Base-by-base conservation (phyloP, 2,888 invertebrate genomes). In the Tinea semifulvella region DNA sequence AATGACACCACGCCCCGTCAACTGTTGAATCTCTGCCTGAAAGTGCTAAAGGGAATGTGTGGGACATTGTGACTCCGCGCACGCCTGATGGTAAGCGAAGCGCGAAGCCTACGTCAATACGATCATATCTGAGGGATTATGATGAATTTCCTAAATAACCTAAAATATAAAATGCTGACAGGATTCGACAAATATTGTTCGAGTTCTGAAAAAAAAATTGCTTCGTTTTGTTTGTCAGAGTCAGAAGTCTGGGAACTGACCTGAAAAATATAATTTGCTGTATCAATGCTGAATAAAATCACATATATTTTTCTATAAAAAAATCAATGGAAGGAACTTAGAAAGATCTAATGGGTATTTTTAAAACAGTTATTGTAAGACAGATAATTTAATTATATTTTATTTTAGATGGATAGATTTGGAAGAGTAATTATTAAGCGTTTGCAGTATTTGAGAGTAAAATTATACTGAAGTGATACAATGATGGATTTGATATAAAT, bases 11-110 rank as follows among this genome's bases (percentile, higher is more conserved):
- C 68, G 69, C 76, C 75, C 74, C 75, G 79, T 79, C 79, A 74
- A 80, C 80, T 80, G 80, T 80, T 80, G 80, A 76, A 79, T 79
- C 80, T 80, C 80, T 70, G 67, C 73, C 76, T 75, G 75, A 65
- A 77, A 77, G 64, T 20, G 20, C 11, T n/a, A n/a, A n/a, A n/a
- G n/a, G n/a, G n/a, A n/a, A n/a, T n/a, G n/a, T n/a, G n/a, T n/a
- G n/a, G n/a, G n/a, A n/a, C n/a, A n/a, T n/a, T n/a, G n/a, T n/a
- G n/a, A n/a, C n/a, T n/a, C n/a, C n/a, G n/a, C n/a, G n/a, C n/a
- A n/a, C n/a, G n/a, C n/a, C n/a, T n/a, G n/a, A 22, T 22, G 40
- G 22, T 22, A 17, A 40, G 11, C 19, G n/a, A 40, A 14, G 8
- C n/a, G 22, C 17, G 36, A 14, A 36, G 14, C 13, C 11, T 27